Evolutionary conservation across 1,140 invertebrate species (phyloP).

Genomic region (Drosophila willistoni): DNA sequence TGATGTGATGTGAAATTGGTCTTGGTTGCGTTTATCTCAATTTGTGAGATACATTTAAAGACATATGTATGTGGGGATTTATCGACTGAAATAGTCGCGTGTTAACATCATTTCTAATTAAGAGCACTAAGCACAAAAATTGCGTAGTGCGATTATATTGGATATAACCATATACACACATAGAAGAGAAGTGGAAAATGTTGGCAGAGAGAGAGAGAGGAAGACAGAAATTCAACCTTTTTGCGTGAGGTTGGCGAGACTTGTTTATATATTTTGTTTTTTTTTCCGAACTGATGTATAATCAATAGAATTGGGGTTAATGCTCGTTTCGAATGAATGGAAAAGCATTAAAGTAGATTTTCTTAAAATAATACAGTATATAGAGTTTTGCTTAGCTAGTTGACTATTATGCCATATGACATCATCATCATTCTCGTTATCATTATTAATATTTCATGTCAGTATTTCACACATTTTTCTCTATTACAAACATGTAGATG

Average conservation of each 20-base stretch:
- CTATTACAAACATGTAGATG: background rate
- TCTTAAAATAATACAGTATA: conserved; percentile 10
- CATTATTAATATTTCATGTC: background rate
- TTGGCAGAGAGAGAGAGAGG: background rate
- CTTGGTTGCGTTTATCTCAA: conserved; percentile 44
- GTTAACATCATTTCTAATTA: conserved; percentile 63
- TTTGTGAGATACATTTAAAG: conserved; percentile 38
- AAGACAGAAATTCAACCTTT: background rate
- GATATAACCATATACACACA: no score
- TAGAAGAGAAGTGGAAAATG: background rate
- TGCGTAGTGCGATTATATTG: conserved; percentile 11
- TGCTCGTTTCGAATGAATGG: conserved; percentile 9
- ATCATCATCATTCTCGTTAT: background rate
- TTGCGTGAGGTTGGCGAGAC: conserved; percentile 4
- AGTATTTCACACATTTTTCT: background rate
- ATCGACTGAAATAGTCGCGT: conserved; percentile 39
- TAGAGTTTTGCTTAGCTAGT: background rate
- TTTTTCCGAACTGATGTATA: conserved; percentile 6
- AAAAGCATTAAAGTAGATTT: conserved; percentile 4
- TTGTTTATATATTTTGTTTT: background rate
- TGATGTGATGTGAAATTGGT: conserved; percentile 9
- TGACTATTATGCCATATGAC: background rate
- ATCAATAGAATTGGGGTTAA: conserved; percentile 16
- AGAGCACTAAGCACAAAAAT: conserved; percentile 20
- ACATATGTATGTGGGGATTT: conserved; percentile 33